Percentiles rank a stretch among this genome's conserved stretches.
phyloP scores from a whole-genome alignment of 1,140 invertebrate species.

The Teleogryllus occipitalis region DNA sequence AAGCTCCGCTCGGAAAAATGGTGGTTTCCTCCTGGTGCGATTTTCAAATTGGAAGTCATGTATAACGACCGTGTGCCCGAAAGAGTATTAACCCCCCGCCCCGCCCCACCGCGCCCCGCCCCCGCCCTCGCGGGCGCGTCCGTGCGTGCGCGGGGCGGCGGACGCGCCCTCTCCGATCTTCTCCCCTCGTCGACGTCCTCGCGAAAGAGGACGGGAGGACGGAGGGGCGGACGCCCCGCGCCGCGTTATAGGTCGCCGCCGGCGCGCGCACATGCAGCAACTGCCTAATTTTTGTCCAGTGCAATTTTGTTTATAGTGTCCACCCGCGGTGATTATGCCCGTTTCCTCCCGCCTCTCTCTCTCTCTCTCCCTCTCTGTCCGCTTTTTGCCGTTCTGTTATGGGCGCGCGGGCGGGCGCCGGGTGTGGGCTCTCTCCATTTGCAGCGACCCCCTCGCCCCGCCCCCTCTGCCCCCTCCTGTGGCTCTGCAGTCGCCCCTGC shows the following conservation, averaged over 20 bases:
- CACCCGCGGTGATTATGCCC: conserved; percentile 2
- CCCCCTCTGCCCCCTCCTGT: no score
- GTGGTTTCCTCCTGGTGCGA: neutral
- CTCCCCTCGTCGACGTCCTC: no score
- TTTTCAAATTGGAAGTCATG: conserved; percentile 5
- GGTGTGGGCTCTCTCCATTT: neutral
- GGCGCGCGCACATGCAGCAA: neutral
- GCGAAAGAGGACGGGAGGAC: no score
- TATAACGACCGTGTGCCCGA: neutral
- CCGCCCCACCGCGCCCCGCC: no score
- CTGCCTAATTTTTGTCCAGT: conserved; percentile 4
- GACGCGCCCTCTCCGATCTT: no score
- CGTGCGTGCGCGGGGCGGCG: no score
- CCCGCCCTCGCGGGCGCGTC: no score
- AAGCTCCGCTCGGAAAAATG: neutral
- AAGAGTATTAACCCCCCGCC: neutral
- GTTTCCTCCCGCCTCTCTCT: neutral
- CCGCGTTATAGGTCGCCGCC: neutral
- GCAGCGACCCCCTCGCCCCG: neutral
- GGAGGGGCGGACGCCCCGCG: no score
- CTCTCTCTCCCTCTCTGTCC: neutral
- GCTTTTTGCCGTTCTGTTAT: neutral
- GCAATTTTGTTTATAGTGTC: conserved; percentile 5
- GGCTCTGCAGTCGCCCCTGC: no score
- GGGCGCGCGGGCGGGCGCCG: no score